Base-by-base conservation (phyloP, 2,888 invertebrate species). In the Drosophila hawaiiensis region DNA sequence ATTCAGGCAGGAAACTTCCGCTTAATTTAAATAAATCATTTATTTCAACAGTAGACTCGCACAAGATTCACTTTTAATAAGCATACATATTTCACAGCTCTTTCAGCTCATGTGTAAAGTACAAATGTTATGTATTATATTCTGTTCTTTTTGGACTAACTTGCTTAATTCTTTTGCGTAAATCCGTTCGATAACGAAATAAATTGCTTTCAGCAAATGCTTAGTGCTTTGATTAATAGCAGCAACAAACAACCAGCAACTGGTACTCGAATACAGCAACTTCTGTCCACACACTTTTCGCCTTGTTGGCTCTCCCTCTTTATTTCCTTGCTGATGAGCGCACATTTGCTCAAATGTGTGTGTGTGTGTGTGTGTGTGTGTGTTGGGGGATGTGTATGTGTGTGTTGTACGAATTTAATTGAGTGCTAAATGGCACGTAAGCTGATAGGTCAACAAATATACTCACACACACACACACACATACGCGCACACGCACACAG, bases 371-470 rank as follows among this genome's bases (percentile, higher is more conserved):
- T 61, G 43, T 53, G 62, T 60, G 77, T 67, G 71, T 75, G 78
- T 41, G n/a, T n/a, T 43, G 47, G 47, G 47, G 4, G 7, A 22
- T 64, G 70, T 76, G 80, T 81, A 73, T 74, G 76, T 77, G 68
- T 72, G 68, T 74, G 75, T 70, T 74, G 74, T 86, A 71, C 82
- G 83, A 88, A 92, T 86, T 91, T 92, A 92, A 92, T 92, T 92
- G 91, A 91, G 92, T 92, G 91, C 91, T 89, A 92, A 92, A 92
- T 92, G 92, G 91, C 89, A 91, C 90, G 91, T 92, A 87, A 92
- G 92, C 89, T 89, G 91, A 90, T 88, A 88, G 89, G 90, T 89
- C 79, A 89, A 87, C 90, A 82, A 75, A 89, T 61, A 69, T 37
- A 50, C 61, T 43, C 43, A 54, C 28, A 47, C 61, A 41, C 58